These are phyloP conservation scores for Centrocercus urophasianus DNA, from an alignment of 2,113 vertebrate species.

Conservation along the genomic window DNA sequence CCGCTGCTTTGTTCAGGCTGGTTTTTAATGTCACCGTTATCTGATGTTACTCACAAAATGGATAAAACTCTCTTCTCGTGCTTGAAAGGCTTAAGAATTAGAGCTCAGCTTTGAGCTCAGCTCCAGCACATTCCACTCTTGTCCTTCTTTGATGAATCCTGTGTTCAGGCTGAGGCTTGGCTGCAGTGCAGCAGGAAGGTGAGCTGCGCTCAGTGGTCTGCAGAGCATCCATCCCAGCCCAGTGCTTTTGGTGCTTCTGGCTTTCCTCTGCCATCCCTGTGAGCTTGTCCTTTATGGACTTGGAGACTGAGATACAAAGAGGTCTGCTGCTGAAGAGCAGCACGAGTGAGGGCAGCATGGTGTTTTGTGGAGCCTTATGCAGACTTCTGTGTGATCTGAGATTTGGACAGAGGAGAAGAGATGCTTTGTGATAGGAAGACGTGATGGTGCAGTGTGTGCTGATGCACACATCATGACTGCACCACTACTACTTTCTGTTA, in stretches of 20 bases:
- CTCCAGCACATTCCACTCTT: neutral
- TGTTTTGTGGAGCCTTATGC: rapidly evolving
- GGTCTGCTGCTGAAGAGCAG: neutral
- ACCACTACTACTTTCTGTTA: conserved; percentile 5
- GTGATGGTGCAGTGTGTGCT: neutral
- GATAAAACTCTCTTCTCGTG: conserved; percentile 49
- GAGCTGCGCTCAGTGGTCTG: neutral
- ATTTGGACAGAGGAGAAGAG: neutral
- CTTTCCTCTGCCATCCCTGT: neutral
- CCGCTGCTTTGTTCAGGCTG: neutral
- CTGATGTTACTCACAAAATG: conserved; percentile 48
- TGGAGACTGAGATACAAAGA: neutral
- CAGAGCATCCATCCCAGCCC: neutral
- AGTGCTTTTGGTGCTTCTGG: neutral
- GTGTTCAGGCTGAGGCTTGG: neutral
- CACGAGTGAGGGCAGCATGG: neutral
- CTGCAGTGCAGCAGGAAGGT: rapidly evolving
- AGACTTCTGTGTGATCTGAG: neutral
- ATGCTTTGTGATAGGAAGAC: neutral
- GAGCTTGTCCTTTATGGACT: neutral
- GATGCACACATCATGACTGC: neutral
- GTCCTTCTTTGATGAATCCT: neutral
- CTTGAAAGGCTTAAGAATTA: conserved; percentile 40
- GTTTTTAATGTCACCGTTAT: conserved; percentile 47
- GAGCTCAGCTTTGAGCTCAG: conserved; percentile 2